Percentiles rank a stretch among this genome's conserved stretches.
These are phyloP conservation scores for Ambastaia sidthimunki DNA, from an alignment of 2,797 vertebrate genomes.

Conservation along the genomic window DNA sequence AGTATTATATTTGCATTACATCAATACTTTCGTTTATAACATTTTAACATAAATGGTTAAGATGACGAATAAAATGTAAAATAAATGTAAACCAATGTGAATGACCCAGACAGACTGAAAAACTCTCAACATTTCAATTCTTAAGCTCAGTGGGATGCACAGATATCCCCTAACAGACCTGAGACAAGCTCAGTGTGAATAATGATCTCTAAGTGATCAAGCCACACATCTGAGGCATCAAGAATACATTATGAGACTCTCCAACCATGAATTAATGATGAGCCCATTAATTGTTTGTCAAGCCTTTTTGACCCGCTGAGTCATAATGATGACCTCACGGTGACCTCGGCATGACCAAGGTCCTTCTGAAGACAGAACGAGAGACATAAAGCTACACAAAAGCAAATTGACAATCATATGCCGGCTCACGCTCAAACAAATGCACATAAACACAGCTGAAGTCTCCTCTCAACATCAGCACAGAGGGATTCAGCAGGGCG, in stretches of 20 bases:
- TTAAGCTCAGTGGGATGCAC: not conserved
- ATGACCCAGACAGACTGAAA: not conserved
- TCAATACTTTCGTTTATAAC: too few species aligned
- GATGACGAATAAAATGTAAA: too few species aligned
- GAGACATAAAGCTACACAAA: slow-evolving; percentile 16
- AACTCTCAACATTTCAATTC: slow-evolving; percentile 22
- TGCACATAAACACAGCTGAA: slow-evolving; percentile 1
- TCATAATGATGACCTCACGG: slow-evolving; percentile 5
- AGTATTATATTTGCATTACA: too few species aligned
- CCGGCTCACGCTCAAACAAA: not conserved
- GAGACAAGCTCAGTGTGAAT: slow-evolving; percentile 41
- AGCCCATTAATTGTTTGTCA: slow-evolving; percentile 22
- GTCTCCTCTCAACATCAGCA: not conserved
- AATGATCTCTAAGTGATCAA: slow-evolving; percentile 31
- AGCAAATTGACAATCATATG: slow-evolving; percentile 11
- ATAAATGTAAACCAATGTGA: not conserved
- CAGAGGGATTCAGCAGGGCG: slow-evolving; percentile 19
- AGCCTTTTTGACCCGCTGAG: slow-evolving; percentile 22
- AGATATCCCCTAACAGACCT: slow-evolving; percentile 21
- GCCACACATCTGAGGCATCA: slow-evolving; percentile 24
- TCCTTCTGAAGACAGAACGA: slow-evolving; percentile 11
- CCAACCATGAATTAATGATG: slow-evolving; percentile 45
- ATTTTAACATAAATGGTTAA: too few species aligned
- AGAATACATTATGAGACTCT: slow-evolving; percentile 32
- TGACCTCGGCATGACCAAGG: slow-evolving; percentile 12